Percentiles rank a stretch among this genome's conserved stretches.
Conservation (phyloP, 2,888 invertebrate genomes). For the Phymatocera aterrima region DNA sequence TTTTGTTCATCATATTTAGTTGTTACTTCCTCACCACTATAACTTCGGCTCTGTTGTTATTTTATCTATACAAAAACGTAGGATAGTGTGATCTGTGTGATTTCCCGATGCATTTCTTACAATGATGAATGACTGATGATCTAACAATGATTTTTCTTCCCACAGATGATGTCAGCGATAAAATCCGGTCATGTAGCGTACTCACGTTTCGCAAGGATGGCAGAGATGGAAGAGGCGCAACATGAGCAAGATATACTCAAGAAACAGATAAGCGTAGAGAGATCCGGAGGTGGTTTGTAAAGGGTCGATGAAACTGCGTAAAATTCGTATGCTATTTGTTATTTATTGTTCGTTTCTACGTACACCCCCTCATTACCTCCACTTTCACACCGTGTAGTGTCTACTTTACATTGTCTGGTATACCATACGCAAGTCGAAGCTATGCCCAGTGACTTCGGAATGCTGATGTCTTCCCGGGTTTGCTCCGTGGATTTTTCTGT, state of each 20-base stretch:
- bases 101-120: neutral
- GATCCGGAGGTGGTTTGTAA: conserved; percentile 97
- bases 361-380: conserved; percentile 1
- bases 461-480: no score
- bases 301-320: conserved; percentile 43
- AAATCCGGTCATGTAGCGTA: conserved; percentile 97
- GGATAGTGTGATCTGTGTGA: neutral
- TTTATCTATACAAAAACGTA: neutral
- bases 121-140: neutral
- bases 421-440: neutral
- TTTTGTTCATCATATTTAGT: neutral
- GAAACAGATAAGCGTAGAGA: conserved; percentile 89
- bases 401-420: neutral
- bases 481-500: no score
- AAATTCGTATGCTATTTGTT: conserved; percentile 5
- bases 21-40: neutral
- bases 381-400: neutral
- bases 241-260: conserved; percentile 86
- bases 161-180: conserved; percentile 98
- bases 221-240: conserved; percentile 92
- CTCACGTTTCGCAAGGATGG: conserved; percentile 96
- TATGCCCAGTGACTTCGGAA: no score
- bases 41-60: neutral
- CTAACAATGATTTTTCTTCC: conserved; percentile 59
- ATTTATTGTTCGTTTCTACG: conserved; percentile 23